Evolutionary conservation across 2,888 invertebrate species (phyloP).

Genomic region (Protophormia terraenovae): DNA sequence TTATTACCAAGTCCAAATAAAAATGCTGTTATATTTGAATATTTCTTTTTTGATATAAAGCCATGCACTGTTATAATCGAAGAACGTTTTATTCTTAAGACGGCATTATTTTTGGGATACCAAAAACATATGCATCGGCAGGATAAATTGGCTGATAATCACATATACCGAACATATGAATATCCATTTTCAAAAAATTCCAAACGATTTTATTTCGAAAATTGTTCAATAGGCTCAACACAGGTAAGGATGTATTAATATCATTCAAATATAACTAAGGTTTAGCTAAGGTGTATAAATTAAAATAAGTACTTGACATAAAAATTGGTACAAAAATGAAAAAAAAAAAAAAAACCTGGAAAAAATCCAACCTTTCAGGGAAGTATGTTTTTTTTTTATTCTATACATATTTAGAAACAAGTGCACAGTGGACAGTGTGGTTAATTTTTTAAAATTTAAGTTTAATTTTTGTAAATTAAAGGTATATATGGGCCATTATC

Average conservation of each 20-base stretch:
- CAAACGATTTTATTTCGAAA: constrained; percentile 93
- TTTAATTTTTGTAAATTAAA: too few species aligned
- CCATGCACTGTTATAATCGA: constrained; percentile 94
- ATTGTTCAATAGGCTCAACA: constrained; percentile 89
- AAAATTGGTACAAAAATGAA: too few species aligned
- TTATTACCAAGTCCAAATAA: constrained; percentile 87
- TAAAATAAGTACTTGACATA: too few species aligned
- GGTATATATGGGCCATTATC: too few species aligned
- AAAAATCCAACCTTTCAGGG: too few species aligned
- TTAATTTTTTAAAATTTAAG: too few species aligned
- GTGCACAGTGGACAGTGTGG: too few species aligned
- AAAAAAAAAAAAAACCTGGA: too few species aligned
- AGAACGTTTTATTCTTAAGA: constrained; percentile 90
- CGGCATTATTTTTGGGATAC: constrained; percentile 85
- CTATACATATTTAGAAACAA: too few species aligned
- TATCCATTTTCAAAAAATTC: constrained; percentile 91
- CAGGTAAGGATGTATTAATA: constrained; percentile 83
- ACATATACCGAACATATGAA: constrained; percentile 86
- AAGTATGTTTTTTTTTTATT: too few species aligned
- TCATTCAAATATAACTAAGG: too few species aligned
- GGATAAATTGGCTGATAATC: constrained; percentile 4
- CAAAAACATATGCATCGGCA: constrained; percentile 83
- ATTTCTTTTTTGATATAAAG: constrained; percentile 90
- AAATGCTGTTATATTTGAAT: constrained; percentile 94
- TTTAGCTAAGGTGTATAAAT: too few species aligned